Percentiles rank a stretch among this genome's conserved stretches.
Conservation (phyloP, 2,113 vertebrate genomes). For the Grammomys dolichurus region DNA sequence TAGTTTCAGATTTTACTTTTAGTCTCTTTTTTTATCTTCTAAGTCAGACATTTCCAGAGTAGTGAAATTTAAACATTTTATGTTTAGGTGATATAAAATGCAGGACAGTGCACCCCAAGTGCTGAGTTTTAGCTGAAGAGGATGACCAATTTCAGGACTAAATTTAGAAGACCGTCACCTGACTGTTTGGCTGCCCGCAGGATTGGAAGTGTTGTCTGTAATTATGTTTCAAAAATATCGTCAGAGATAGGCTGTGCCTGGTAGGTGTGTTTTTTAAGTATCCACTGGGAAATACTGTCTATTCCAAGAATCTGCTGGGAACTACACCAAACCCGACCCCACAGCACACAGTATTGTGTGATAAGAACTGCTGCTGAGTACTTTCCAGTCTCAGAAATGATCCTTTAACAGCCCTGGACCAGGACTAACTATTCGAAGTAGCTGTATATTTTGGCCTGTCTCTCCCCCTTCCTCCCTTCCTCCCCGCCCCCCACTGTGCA, state of each 20-base stretch:
- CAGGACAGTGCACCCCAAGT: not conserved
- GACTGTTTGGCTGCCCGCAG: not conserved
- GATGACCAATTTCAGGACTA: not conserved
- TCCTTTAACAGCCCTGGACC: not conserved
- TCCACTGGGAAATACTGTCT: slow-evolving; percentile 32
- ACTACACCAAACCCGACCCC: not conserved
- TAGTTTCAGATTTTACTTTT: slow-evolving; percentile 10
- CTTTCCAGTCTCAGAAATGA: not conserved
- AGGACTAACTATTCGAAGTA: not conserved
- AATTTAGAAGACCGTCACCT: not conserved
- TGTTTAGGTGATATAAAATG: slow-evolving; percentile 38
- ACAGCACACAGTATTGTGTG: not conserved
- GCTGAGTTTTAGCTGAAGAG: slow-evolving; percentile 54
- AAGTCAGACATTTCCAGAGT: slow-evolving; percentile 22
- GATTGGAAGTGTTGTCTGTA: slow-evolving; percentile 40
- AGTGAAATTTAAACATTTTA: slow-evolving; percentile 2
- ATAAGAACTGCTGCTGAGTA: not conserved
- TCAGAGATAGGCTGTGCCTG: not conserved
- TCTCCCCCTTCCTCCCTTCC: not conserved
- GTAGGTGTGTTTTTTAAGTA: slow-evolving; percentile 47
- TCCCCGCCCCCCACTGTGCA: not conserved
- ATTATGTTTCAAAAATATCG: slow-evolving; percentile 73
- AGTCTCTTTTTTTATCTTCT: not conserved
- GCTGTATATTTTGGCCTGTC: too few species aligned
- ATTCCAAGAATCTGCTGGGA: not conserved